Evolutionary conservation across 2,113 vertebrate species (phyloP), one percentile per base, ranked within the genome.

Genomic region (Microtus ochrogaster): DNA sequence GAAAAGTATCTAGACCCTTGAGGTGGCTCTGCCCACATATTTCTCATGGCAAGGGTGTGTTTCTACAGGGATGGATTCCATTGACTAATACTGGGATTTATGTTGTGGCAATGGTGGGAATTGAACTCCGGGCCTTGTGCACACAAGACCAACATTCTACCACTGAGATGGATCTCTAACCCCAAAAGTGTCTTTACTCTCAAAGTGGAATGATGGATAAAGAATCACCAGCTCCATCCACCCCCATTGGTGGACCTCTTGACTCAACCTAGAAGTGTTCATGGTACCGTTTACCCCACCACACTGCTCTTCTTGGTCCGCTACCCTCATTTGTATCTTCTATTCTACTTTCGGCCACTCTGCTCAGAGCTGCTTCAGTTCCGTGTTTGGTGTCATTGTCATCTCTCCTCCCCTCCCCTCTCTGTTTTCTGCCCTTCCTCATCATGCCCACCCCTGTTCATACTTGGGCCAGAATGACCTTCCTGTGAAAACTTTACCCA

Each of bases 271-370:
- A 26, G 84, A 66, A 88, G 39, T 0, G 39, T 0, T 4, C 11
- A 30, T 16, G 14, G 19, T 19, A 3, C 2, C 8, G 47, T 3
- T 4, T 39, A 26, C 9, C 11, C 52, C 7, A 0, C 26, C 30
- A 0, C 1, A 2, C 17, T 3, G 1, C 13, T 12, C 0, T 68
- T 12, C 0, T 68, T 55, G 3, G 4, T 30, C 30, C 9, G 13
- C 65, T 89, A 36, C 26, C 68, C 0, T 2, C 7, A 5, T 5
- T 55, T 17, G 10, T 12, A 28, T n/a, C 58, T 91, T 52, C 19
- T 85, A 12, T 19, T 41, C 1, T 0, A 11, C 33, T 55, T 47
- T 47, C 3, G 16, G 63, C 4, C 33, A 36, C 47, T 11, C 22
- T 14, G 11, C 26, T 77, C 41, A 33, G 33, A 2, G 39, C 74